Evolutionary conservation across 2,113 vertebrate species (phyloP).

Genomic region (Hypomesus transpacificus): DNA sequence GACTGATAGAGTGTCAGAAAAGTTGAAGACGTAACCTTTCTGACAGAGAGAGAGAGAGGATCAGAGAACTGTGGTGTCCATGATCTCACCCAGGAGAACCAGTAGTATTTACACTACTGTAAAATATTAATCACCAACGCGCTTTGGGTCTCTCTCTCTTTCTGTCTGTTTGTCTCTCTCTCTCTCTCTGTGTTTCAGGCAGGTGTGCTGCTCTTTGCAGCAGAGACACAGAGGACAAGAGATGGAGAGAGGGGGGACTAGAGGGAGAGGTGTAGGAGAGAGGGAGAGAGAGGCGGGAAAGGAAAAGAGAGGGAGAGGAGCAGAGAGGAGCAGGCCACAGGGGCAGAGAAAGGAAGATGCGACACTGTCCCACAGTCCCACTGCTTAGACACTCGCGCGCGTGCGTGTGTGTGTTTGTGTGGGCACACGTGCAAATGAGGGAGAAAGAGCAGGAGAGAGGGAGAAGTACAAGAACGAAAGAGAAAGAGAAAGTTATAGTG

Average conservation of each 20-base stretch:
- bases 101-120: no score
- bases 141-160: conserved; percentile 18
- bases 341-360: neutral
- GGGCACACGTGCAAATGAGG: neutral
- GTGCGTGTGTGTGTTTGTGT: conserved; percentile 51
- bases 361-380: no score
- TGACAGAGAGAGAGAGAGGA: no score
- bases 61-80: no score
- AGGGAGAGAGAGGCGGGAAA: neutral
- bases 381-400: conserved; percentile 27
- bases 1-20: no score
- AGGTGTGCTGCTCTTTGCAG: no score
- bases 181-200: conserved; percentile 32
- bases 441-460: neutral
- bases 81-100: no score
- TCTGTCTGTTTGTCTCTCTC: conserved; percentile 31
- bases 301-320: neutral
- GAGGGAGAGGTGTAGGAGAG: neutral
- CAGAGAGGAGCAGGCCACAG: neutral
- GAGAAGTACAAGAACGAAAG: neutral
- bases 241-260: neutral
- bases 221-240: no score
- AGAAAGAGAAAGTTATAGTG: conserved; percentile 21
- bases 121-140: no score
- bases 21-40: no score